These are phyloP conservation scores for Crocodylus rhombifer DNA, from an alignment of 2,797 vertebrate species.

Conservation along the genomic window DNA sequence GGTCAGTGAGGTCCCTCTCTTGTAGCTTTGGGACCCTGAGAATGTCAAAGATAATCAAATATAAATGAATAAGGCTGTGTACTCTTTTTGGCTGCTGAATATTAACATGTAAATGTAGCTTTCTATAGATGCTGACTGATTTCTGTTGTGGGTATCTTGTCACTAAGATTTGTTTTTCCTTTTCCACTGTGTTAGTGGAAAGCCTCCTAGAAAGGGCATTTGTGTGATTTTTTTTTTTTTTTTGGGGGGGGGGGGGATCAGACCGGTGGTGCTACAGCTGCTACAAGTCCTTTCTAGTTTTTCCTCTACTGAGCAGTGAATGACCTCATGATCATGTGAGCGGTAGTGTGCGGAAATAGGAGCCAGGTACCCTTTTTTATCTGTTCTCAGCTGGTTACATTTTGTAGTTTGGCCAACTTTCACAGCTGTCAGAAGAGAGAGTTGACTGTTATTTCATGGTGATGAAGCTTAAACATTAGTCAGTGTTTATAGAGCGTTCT, in stretches of 20 bases:
- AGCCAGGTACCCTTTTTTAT: not conserved
- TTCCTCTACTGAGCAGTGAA: not conserved
- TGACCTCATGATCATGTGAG: not conserved
- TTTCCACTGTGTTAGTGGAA: not conserved
- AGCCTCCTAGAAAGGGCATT: not conserved
- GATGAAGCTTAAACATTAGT: not conserved
- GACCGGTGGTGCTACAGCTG: not conserved
- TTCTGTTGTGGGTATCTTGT: not conserved
- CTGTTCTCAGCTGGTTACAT: not conserved
- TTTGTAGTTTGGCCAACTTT: not conserved
- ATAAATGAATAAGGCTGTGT: not conserved
- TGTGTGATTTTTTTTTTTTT: not conserved
- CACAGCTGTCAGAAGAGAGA: not conserved
- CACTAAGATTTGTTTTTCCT: not conserved
- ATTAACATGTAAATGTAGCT: too few relatives aligned
- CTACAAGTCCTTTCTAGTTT: not conserved
- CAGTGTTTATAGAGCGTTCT: not conserved
- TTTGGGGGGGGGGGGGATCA: not conserved
- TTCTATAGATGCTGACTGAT: not conserved
- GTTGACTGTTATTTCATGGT: not conserved
- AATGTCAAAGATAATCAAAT: not conserved
- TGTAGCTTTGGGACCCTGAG: not conserved
- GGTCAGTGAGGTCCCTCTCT: not conserved
- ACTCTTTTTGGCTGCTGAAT: not conserved
- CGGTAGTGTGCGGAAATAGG: not conserved